Conservation (phyloP, 2,888 invertebrate genomes). For the Cerastis rubricosa region DNA sequence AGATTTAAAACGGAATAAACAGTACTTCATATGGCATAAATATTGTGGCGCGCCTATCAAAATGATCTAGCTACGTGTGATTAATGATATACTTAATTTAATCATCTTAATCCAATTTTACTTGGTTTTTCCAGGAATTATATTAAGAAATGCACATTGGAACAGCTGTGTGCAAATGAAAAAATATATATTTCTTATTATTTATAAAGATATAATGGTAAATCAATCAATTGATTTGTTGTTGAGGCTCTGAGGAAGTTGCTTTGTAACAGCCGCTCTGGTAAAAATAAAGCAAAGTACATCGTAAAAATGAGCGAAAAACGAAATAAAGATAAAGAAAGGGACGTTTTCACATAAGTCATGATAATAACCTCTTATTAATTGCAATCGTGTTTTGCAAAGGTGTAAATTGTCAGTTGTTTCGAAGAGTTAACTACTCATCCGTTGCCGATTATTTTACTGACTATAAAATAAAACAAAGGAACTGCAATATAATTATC, state of each 20-base stretch:
- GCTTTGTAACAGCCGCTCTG: not conserved
- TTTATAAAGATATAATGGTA: not conserved
- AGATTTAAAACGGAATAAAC: slow-evolving; percentile 34
- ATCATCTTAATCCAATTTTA: slow-evolving; percentile 7
- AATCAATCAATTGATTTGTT: not conserved
- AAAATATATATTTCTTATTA: not conserved
- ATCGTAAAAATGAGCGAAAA: not conserved
- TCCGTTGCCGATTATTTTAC: not conserved
- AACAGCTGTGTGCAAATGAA: not conserved
- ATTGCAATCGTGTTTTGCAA: slow-evolving; percentile 26
- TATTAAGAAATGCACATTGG: not conserved
- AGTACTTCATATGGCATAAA: slow-evolving; percentile 48
- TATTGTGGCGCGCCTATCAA: slow-evolving; percentile 26
- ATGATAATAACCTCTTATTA: not conserved
- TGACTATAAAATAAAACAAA: not conserved
- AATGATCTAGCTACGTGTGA: slow-evolving; percentile 27
- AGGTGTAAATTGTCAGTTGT: slow-evolving; percentile 5
- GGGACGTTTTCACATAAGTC: not conserved
- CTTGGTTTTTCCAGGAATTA: not conserved
- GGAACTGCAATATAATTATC: not conserved
- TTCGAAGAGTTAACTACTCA: not conserved
- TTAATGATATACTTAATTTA: slow-evolving; percentile 8
- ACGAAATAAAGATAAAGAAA: not conserved
- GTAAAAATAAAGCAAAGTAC: not conserved
- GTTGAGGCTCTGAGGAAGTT: not conserved